Conservation (phyloP, 1,140 invertebrate species). For the Pogonomyrmex barbatus region DNA sequence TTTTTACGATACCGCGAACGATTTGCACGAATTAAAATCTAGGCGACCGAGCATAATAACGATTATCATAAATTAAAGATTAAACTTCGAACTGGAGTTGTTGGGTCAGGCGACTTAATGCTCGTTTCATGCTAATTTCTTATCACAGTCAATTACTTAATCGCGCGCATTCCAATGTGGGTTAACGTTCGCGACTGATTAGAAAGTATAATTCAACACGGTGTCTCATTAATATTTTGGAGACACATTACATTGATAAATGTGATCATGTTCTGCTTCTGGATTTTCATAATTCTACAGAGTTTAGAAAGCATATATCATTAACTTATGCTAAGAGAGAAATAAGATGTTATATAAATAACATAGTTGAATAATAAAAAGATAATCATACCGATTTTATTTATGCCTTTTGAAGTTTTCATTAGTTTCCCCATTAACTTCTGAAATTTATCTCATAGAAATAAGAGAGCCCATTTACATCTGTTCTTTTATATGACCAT, state of each 20-base stretch:
- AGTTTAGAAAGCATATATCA: not conserved
- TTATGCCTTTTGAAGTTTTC: not conserved
- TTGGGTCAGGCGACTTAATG: slow-evolving; percentile 66
- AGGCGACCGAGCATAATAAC: slow-evolving; percentile 67
- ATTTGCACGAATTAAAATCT: slow-evolving; percentile 69
- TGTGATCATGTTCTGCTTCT: not conserved
- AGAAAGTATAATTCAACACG: slow-evolving; percentile 24
- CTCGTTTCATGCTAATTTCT: slow-evolving; percentile 72
- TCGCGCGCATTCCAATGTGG: slow-evolving; percentile 56
- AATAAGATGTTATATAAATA: not conserved
- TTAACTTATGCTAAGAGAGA: not conserved
- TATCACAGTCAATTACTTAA: slow-evolving; percentile 72
- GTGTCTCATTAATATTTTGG: slow-evolving; percentile 26
- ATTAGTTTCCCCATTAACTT: not conserved
- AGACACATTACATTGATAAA: not conserved
- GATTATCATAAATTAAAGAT: slow-evolving; percentile 74
- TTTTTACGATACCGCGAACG: slow-evolving; percentile 59
- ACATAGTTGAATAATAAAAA: not conserved
- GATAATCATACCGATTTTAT: not conserved
- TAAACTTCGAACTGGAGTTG: slow-evolving; percentile 45
- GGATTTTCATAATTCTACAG: not conserved
- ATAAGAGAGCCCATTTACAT: not conserved
- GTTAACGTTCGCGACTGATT: slow-evolving; percentile 47
- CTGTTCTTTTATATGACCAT: not conserved
- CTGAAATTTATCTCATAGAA: not conserved